Conservation (phyloP, 1,140 invertebrate species). For the Triops longicaudatus region DNA sequence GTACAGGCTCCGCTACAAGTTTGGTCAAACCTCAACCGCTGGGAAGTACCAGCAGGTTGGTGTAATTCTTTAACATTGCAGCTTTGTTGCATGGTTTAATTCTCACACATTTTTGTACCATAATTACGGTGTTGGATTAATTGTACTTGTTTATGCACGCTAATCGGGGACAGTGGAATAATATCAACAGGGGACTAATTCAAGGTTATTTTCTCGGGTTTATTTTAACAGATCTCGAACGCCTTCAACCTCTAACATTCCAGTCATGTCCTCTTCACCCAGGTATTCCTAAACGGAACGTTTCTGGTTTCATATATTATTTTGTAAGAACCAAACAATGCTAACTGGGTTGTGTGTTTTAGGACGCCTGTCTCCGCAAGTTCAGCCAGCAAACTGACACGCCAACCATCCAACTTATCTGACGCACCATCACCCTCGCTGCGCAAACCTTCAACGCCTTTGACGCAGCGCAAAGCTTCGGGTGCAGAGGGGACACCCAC, state of each 20-base stretch:
- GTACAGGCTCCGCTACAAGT: conserved; percentile 3
- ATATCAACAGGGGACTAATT: conserved; percentile 16
- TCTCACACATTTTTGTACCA: background rate
- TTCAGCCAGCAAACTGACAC: background rate
- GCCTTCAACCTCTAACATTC: conserved; percentile 31
- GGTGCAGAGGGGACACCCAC: background rate
- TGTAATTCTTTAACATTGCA: conserved; percentile 16
- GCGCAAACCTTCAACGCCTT: conserved; percentile 13
- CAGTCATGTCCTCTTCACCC: conserved; percentile 28
- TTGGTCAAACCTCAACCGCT: conserved; percentile 8
- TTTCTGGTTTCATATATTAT: background rate
- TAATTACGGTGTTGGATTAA: background rate
- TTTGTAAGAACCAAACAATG: background rate
- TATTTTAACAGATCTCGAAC: conserved; percentile 30
- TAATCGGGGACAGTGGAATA: background rate
- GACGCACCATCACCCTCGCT: conserved; percentile 1
- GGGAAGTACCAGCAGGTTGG: conserved; percentile 6
- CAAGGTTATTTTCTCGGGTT: conserved; percentile 18
- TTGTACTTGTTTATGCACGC: background rate
- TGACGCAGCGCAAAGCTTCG: background rate
- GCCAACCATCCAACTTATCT: conserved; percentile 12
- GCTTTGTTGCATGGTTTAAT: conserved; percentile 11
- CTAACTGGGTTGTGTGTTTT: background rate
- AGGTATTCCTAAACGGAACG: conserved; percentile 28
- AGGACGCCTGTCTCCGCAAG: conserved; percentile 8